Base-by-base conservation (phyloP, 1,140 invertebrate genomes). In the Bombus huntii region DNA sequence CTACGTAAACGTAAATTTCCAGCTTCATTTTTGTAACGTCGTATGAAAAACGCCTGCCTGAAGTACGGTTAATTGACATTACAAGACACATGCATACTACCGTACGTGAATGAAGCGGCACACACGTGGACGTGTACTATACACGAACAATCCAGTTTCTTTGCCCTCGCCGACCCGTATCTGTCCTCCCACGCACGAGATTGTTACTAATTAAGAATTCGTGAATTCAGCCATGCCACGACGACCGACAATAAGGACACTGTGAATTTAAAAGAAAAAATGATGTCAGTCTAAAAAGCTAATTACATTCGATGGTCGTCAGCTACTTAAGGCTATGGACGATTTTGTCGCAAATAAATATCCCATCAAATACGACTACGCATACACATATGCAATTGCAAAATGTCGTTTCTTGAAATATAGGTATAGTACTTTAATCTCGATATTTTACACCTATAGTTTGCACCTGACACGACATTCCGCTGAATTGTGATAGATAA, bases 201-300 rank as follows among this genome's bases (percentile, higher is more conserved):
- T 31, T 28, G n/a, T 76, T 37, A 34, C 73, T 86, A 86, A 87
- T 86, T 70, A 65, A 22, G 57, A 68, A 77, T 77, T 62, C 25
- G 31, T 57, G 25, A 15, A 62, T 77, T 22, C 37, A 47, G 42
- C 47, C 39, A 34, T 8, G 47, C 47, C 47, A 53, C 47, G 5
- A 22, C n/a, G 18, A 10, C 9, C 12, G 28, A 74, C 72, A 18
- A 53, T 31, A 13, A 22, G 53, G 39, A 12, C 34, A 13, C 9
- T 39, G 37, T 70, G 15, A 10, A 37, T 12, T 39, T 37, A 34
- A 70, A 25, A 22, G 25, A 39, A 70, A 70, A 70, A 70, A 70
- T 68, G 31, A 70, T 25, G 34, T 39, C 68, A 70, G 34, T 13
- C 68, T 6, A 22, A 53, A 53, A 5, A 9, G 1, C 1, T 25